Conservation (phyloP, 2,888 invertebrate species). For the Alloscopus bannaensis region DNA sequence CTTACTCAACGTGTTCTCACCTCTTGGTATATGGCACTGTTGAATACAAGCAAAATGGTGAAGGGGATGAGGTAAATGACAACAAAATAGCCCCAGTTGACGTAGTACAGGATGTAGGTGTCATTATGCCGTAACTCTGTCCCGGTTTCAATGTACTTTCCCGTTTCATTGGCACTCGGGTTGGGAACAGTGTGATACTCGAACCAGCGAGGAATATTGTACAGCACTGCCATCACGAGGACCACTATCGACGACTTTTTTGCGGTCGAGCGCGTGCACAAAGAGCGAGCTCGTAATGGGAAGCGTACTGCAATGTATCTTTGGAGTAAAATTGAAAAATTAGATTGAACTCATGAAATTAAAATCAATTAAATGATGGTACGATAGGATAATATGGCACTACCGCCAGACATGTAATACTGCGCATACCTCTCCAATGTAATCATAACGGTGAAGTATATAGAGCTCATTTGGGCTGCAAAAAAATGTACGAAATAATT, state of each 20-base stretch:
- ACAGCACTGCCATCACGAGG: conserved; percentile 48
- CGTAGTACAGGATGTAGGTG: conserved; percentile 57
- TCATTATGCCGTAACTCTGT: conserved; percentile 43
- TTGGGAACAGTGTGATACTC: conserved; percentile 48
- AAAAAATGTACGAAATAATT: conserved; percentile 5
- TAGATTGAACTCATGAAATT: background rate
- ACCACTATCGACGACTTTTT: conserved; percentile 35
- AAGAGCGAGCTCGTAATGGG: conserved; percentile 45
- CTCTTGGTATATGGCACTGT: conserved; percentile 64
- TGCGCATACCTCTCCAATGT: conserved; percentile 61
- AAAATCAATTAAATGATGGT: background rate
- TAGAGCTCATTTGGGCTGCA: conserved; percentile 66
- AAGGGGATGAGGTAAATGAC: conserved; percentile 62
- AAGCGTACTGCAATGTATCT: conserved; percentile 59
- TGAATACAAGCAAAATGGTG: conserved; percentile 56
- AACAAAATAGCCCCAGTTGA: conserved; percentile 52
- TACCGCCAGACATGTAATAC: background rate
- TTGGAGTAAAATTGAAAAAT: background rate
- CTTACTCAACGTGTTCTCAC: conserved; percentile 53
- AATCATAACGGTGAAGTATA: conserved; percentile 69
- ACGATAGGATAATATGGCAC: background rate
- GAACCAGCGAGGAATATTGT: conserved; percentile 69
- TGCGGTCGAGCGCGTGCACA: conserved; percentile 60
- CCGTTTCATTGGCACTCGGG: conserved; percentile 3
- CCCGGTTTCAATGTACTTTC: conserved; percentile 18